Evolutionary conservation across 2,888 invertebrate genomes (phyloP).

Genomic region (Melieria picta): DNA sequence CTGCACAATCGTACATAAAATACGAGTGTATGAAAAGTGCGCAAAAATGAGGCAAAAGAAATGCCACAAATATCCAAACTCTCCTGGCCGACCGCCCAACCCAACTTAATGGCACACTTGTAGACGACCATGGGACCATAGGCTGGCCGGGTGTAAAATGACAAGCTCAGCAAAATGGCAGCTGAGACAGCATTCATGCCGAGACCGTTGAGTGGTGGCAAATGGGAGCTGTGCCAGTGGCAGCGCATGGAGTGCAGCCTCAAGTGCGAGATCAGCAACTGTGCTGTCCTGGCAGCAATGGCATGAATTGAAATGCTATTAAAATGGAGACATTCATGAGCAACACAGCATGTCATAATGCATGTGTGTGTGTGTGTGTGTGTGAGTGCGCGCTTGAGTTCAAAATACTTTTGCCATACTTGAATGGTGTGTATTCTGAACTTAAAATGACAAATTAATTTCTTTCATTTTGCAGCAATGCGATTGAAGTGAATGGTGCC

Average conservation of each 20-base stretch:
- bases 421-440: not conserved
- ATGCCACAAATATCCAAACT: too few species aligned
- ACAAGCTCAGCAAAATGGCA: conserved; percentile 17
- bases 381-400: not conserved
- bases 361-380: not conserved
- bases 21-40: too few species aligned
- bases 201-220: not conserved
- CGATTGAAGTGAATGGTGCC: not conserved
- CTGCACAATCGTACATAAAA: too few species aligned
- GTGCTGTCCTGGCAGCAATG: conserved; percentile 18
- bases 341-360: conserved; percentile 14
- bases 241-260: not conserved
- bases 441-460: conserved; percentile 22
- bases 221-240: not conserved
- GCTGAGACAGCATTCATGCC: conserved; percentile 14
- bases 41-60: too few species aligned
- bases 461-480: not conserved
- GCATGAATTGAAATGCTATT: conserved; percentile 27
- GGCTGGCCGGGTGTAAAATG: not conserved
- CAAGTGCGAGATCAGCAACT: not conserved
- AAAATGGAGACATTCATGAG: conserved; percentile 31
- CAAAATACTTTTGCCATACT: not conserved
- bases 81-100: too few species aligned
- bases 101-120: too few species aligned
- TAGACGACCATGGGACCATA: too few species aligned